Conservation (phyloP, 2,888 invertebrate species). For the Pterobdella sp. region DNA sequence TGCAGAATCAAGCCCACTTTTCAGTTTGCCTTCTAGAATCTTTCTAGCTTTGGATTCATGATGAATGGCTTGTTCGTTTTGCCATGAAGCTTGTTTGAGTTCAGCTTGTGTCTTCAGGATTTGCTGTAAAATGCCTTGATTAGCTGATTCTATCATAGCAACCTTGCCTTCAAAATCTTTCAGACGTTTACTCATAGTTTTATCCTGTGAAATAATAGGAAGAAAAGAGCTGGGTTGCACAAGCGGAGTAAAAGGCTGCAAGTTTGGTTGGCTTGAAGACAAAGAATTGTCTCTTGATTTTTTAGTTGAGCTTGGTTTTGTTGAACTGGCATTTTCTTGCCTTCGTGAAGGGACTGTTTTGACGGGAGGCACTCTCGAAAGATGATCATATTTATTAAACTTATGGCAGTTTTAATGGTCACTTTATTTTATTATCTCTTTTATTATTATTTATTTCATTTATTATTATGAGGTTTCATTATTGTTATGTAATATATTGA, state of each 20-base stretch:
- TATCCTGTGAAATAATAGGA: neutral
- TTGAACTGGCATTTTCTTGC: no score
- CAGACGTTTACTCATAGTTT: neutral
- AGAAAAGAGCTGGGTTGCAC: neutral
- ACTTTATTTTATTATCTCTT: no score
- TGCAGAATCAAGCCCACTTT: neutral
- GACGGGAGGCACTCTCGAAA: neutral
- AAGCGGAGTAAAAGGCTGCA: neutral
- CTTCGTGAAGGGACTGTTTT: neutral
- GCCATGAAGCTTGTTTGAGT: neutral
- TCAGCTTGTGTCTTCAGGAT: slow-evolving; percentile 18
- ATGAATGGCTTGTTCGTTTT: neutral
- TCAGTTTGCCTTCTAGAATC: neutral
- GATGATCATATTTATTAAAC: neutral
- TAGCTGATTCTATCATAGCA: slow-evolving; percentile 16
- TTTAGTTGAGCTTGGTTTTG: no score
- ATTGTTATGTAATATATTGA: neutral
- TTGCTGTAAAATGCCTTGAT: slow-evolving; percentile 12
- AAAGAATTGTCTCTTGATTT: no score
- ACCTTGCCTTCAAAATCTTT: slow-evolving; percentile 11
- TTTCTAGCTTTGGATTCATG: slow-evolving; percentile 13
- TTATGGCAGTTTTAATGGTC: no score
- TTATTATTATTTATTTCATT: neutral
- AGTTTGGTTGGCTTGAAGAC: no score
- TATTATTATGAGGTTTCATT: no score